Evolutionary conservation across 2,113 vertebrate species (phyloP).

Genomic region (Phoxinus phoxinus): DNA sequence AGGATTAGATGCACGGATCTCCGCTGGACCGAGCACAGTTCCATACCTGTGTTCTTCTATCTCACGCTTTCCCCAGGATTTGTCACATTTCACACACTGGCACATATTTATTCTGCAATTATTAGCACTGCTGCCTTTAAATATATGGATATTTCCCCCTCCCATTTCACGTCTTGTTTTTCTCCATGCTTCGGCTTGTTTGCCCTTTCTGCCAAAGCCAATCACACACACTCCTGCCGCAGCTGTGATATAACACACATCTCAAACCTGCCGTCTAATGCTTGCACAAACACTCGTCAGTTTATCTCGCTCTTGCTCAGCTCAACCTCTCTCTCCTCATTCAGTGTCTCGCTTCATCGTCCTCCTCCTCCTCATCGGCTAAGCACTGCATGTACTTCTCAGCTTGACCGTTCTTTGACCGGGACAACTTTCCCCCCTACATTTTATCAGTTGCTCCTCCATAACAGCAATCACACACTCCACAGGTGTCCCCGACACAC

Average conservation of each 20-base stretch:
- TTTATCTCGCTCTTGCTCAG: background rate
- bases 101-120: background rate
- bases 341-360: background rate
- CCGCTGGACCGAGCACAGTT: background rate
- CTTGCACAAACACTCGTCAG: background rate
- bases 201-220: conserved; percentile 13
- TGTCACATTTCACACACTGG: background rate
- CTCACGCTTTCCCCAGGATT: background rate
- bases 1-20: conserved; percentile 29
- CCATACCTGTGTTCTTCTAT: conserved; percentile 10
- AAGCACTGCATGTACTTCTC: conserved; percentile 28
- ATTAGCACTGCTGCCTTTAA: background rate
- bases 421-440: background rate
- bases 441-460: conserved; percentile 22
- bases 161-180: background rate
- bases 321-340: background rate
- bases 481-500: background rate
- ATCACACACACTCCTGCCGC: background rate
- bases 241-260: conserved; percentile 9
- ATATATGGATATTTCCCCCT: background rate
- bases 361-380: background rate
- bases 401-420: conserved; percentile 25
- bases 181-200: conserved; percentile 20
- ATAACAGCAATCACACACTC: conserved; percentile 5
- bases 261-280: conserved; percentile 1